Conservation (phyloP, 2,797 vertebrate species). For the Darevskia nairensis region DNA sequence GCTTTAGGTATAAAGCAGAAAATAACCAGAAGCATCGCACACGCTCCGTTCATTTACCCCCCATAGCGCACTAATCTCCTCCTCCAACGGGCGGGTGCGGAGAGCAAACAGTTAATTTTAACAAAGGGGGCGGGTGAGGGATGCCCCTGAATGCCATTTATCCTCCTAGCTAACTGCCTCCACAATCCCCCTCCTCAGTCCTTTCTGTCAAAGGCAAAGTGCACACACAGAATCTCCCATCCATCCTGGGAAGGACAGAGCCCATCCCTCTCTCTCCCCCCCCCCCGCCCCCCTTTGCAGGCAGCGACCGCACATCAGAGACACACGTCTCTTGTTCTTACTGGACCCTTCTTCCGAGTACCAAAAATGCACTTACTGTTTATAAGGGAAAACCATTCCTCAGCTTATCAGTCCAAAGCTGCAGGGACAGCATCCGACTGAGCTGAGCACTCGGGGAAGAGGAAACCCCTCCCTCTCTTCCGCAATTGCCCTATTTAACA, state of each 20-base stretch:
- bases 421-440: slow-evolving; percentile 58
- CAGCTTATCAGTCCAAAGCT: slow-evolving; percentile 64
- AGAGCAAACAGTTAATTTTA: background rate
- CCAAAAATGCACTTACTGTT: slow-evolving; percentile 78
- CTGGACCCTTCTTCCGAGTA: slow-evolving; percentile 26
- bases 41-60: slow-evolving; percentile 8
- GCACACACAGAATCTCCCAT: slow-evolving; percentile 42
- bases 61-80: background rate
- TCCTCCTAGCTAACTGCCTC: slow-evolving; percentile 26
- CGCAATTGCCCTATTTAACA: slow-evolving; percentile 74
- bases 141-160: slow-evolving; percentile 19
- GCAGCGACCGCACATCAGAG: background rate
- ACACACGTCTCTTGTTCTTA: slow-evolving; percentile 31
- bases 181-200: slow-evolving; percentile 40
- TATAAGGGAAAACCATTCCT: slow-evolving; percentile 78
- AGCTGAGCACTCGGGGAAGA: slow-evolving; percentile 59
- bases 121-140: background rate
- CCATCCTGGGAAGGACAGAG: slow-evolving; percentile 45
- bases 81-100: background rate
- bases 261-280: slow-evolving; percentile 61
- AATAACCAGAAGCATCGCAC: background rate
- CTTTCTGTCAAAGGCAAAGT: slow-evolving; percentile 41
- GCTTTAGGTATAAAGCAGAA: background rate
- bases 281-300: background rate
- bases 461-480: slow-evolving; percentile 83